phyloP scores from a whole-genome alignment of 1,140 invertebrate genomes.

The Musca domestica region DNA sequence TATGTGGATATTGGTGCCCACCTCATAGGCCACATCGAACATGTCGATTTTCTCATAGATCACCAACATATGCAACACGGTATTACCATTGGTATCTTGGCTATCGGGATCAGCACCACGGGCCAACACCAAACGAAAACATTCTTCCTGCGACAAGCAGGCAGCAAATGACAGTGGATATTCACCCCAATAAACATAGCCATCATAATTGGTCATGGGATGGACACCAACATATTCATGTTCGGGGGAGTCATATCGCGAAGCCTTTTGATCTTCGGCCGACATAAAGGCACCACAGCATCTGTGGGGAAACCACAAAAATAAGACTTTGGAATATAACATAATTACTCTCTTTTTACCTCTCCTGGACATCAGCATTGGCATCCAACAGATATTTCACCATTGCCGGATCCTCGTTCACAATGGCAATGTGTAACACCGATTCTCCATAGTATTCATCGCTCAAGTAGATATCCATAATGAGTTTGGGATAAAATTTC shows the following conservation, averaged over 20 bases:
- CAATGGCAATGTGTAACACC: constrained; percentile 94
- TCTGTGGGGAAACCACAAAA: constrained; percentile 27
- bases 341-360: constrained; percentile 48
- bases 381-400: constrained; percentile 93
- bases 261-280: constrained; percentile 94
- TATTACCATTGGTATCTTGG: constrained; percentile 97
- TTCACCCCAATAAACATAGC: constrained; percentile 98
- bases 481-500: constrained; percentile 89
- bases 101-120: constrained; percentile 92
- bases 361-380: constrained; percentile 85
- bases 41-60: constrained; percentile 91
- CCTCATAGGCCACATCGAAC: constrained; percentile 92
- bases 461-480: constrained; percentile 92
- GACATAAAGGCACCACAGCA: constrained; percentile 96
- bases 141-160: constrained; percentile 95
- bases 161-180: constrained; percentile 96
- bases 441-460: constrained; percentile 97
- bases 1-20: constrained; percentile 81
- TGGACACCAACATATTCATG: constrained; percentile 90
- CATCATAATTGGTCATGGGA: constrained; percentile 88
- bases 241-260: constrained; percentile 79
- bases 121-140: constrained; percentile 89
- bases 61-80: constrained; percentile 93
- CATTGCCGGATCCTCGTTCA: constrained; percentile 97
- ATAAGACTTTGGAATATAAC: too few species aligned